These are phyloP conservation scores for Allacma fusca DNA, from an alignment of 2,888 invertebrate genomes.

Conservation along the genomic window DNA sequence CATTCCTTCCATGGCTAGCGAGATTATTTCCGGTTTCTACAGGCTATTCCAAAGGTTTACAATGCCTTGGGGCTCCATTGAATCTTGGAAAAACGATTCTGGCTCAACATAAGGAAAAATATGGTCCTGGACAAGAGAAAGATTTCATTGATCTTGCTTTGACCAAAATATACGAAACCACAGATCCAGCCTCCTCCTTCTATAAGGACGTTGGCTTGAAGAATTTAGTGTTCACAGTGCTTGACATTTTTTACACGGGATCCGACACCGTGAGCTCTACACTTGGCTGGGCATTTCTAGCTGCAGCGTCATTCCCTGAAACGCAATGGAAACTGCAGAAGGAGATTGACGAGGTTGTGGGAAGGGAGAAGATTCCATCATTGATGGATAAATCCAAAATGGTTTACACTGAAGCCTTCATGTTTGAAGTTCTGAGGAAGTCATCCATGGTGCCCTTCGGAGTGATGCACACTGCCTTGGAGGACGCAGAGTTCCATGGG, in stretches of 20 bases:
- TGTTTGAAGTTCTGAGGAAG: slow-evolving; percentile 55
- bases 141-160: slow-evolving; percentile 61
- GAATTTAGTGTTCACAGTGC: slow-evolving; percentile 56
- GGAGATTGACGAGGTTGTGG: slow-evolving; percentile 62
- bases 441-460: slow-evolving; percentile 57
- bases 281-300: slow-evolving; percentile 56
- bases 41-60: slow-evolving; percentile 55
- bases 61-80: slow-evolving; percentile 55
- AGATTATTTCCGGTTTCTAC: slow-evolving; percentile 52
- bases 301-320: slow-evolving; percentile 49
- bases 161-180: slow-evolving; percentile 56
- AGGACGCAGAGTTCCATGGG: slow-evolving; percentile 44
- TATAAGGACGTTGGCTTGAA: slow-evolving; percentile 53
- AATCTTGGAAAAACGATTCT: slow-evolving; percentile 54
- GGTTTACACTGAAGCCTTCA: slow-evolving; percentile 55
- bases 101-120: slow-evolving; percentile 52
- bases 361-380: slow-evolving; percentile 43
- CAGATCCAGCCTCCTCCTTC: slow-evolving; percentile 52
- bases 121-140: slow-evolving; percentile 53
- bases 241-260: slow-evolving; percentile 58
- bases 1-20: slow-evolving; percentile 57
- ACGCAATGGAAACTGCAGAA: slow-evolving; percentile 56
- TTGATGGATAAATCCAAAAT: slow-evolving; percentile 36
- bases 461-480: slow-evolving; percentile 58
- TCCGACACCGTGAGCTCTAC: slow-evolving; percentile 58